Base-by-base conservation (phyloP, 2,888 invertebrate species). In the Pyrrhosoma nymphula region DNA sequence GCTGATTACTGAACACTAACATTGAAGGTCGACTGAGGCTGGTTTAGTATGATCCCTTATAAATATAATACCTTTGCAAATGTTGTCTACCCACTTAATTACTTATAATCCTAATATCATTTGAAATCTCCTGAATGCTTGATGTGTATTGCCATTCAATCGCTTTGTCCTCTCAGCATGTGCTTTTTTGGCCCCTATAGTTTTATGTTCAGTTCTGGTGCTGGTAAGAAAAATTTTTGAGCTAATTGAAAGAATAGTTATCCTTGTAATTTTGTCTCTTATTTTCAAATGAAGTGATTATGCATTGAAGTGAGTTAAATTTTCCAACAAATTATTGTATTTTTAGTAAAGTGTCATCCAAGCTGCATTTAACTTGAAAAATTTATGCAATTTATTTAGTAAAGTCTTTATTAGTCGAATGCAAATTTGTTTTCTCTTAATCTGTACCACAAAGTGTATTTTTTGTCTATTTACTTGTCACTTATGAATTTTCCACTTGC, bases 141-240 rank as follows among this genome's bases (percentile, higher is more conserved):
- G 12, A 69, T 69, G 69, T 82, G 23, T 82, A 82, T 35, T 82
- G 82, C 82, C 30, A 35, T 35, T 18, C n/a, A 2, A 82, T 82
- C 18, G 82, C 82, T 82, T 82, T 82, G 30, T 35, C 82, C 82
- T 82, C 23, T 82, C 82, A 82, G 82, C 82, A 82, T 82, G 82
- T 82, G 82, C 82, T 82, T 82, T 47, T 82, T 82, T 82, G 82
- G 12, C 18, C 82, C 82, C 82, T 35, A 20, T 35, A 35, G 30
- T 82, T 82, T 82, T 82, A 82, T 82, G 82, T 82, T 82, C 82
- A 82, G 30, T 35, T 82, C 10, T 82, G 82, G 82, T 82, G 82
- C 35, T 82, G 82, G 82, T 82, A 35, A 35, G 82, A 82, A 82
- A 82, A 82, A 82, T 18, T 35, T 14, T 35, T 35, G 35, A 30